Percentiles rank a stretch among this genome's conserved stretches.
These are phyloP conservation scores for Asarcornis scutulata DNA, from an alignment of 2,113 vertebrate species.

Conservation along the genomic window DNA sequence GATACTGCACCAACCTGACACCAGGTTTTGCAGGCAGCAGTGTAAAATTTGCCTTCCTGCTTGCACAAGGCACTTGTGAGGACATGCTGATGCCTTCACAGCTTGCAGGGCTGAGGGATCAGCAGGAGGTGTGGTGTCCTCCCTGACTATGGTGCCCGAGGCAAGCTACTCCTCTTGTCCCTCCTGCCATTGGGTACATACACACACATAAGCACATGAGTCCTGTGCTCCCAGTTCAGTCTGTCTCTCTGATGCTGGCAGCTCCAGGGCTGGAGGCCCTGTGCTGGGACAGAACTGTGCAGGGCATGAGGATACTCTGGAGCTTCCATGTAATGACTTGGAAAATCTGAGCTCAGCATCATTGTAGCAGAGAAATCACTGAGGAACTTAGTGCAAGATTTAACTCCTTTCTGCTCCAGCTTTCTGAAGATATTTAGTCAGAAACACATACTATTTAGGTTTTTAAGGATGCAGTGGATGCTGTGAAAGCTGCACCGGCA, in stretches of 20 bases:
- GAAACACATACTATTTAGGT: accelerated
- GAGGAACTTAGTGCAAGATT: not conserved
- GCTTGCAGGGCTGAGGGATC: not conserved
- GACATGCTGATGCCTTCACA: not conserved
- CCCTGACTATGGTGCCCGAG: not conserved
- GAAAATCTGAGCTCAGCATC: not conserved
- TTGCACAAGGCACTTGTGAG: not conserved
- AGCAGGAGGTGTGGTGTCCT: not conserved
- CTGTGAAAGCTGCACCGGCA: not conserved
- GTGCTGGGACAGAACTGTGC: not conserved
- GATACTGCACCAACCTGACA: not conserved
- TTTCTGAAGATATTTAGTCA: not conserved
- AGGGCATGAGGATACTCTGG: not conserved
- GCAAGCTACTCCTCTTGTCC: not conserved
- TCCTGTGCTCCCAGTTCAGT: not conserved
- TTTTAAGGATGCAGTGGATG: not conserved
- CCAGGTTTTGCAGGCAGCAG: not conserved
- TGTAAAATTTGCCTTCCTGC: not conserved
- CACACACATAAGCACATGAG: accelerated
- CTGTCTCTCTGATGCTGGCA: not conserved
- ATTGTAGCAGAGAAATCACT: not conserved
- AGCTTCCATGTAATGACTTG: not conserved
- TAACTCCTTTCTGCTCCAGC: not conserved
- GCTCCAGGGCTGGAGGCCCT: not conserved
- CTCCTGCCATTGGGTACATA: not conserved